Conservation (phyloP, 2,113 vertebrate genomes). For the Epinephelus moara region DNA sequence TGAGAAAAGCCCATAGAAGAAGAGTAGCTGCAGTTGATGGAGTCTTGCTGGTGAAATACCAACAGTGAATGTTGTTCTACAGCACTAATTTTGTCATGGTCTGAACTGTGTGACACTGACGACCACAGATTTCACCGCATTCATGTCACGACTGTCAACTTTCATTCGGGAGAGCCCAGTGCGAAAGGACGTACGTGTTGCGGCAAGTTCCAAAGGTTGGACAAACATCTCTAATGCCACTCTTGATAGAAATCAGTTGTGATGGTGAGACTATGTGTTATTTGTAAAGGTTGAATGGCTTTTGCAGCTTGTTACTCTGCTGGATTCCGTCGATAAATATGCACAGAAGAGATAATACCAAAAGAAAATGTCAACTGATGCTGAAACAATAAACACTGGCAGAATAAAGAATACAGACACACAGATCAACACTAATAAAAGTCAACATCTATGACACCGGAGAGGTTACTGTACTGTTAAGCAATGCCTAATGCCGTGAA, state of each 20-base stretch:
- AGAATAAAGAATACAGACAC: background rate
- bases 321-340: background rate
- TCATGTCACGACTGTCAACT: constrained; percentile 11
- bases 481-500: constrained; percentile 30
- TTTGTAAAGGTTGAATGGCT: constrained; percentile 23
- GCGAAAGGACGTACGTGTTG: background rate
- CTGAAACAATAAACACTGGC: constrained; percentile 16
- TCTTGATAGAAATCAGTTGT: constrained; percentile 20
- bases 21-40: no score
- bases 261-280: constrained; percentile 22
- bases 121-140: background rate
- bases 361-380: constrained; percentile 14
- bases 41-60: background rate
- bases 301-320: constrained; percentile 25
- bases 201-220: constrained; percentile 12
- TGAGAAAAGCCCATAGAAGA: background rate
- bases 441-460: background rate
- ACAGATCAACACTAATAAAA: constrained; percentile 14
- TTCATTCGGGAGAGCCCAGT: background rate
- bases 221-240: constrained; percentile 17
- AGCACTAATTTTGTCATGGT: background rate
- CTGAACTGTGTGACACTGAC: background rate
- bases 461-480: constrained; percentile 34
- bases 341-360: constrained; percentile 21
- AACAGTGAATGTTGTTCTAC: background rate